A percentile compares a stretch with the other conserved stretches of the same genome.
phyloP scores from a whole-genome alignment of 1,140 invertebrate genomes.

The Plodia interpunctella region DNA sequence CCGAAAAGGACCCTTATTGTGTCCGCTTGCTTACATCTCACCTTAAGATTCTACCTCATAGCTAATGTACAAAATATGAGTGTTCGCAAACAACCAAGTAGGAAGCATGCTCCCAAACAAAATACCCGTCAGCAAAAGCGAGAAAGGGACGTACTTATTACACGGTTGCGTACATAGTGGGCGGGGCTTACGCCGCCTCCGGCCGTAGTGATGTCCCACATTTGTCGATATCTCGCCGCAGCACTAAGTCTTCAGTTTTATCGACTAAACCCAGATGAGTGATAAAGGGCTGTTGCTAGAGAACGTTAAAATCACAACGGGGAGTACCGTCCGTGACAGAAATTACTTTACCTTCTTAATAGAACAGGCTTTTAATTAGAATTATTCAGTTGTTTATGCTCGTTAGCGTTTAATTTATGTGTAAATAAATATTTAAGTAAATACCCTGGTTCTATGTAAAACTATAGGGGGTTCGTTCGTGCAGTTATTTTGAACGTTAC shows the following conservation, averaged over 20 bases:
- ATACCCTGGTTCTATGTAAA: not conserved
- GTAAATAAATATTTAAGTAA: not conserved
- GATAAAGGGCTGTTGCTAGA: conserved; percentile 23
- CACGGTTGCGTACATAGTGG: conserved; percentile 32
- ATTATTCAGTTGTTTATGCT: conserved; percentile 40
- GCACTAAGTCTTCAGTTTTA: conserved; percentile 34
- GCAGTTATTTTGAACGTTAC: not conserved
- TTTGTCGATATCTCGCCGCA: conserved; percentile 43
- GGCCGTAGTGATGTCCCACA: conserved; percentile 45
- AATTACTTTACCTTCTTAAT: conserved; percentile 38
- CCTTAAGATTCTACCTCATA: too few species aligned
- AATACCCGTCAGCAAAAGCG: not conserved
- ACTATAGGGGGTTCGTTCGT: not conserved
- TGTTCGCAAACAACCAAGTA: too few species aligned
- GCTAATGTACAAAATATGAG: too few species aligned
- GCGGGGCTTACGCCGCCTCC: conserved; percentile 36
- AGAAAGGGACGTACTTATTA: conserved; percentile 44
- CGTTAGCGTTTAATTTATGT: conserved; percentile 28
- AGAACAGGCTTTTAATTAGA: conserved; percentile 57
- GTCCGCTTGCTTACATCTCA: too few species aligned
- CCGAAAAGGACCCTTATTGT: too few species aligned
- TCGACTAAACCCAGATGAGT: conserved; percentile 31
- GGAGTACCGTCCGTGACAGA: conserved; percentile 35
- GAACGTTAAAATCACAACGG: conserved; percentile 44
- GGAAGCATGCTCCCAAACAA: not conserved